Evolutionary conservation across 2,797 vertebrate genomes (phyloP).

Genomic region (Anguilla megastoma): DNA sequence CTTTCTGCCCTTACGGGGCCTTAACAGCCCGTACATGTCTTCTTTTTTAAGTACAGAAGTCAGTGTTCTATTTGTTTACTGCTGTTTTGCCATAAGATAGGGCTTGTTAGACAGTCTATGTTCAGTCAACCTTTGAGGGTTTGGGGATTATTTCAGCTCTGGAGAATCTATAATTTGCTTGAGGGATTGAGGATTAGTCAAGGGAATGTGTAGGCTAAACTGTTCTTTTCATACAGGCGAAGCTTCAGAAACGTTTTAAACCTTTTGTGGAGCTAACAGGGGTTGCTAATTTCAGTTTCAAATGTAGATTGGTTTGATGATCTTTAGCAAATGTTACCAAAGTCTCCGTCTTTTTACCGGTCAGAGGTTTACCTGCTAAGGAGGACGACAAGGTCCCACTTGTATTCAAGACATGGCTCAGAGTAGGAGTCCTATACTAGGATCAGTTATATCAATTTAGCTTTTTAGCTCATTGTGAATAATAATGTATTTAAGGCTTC

Average conservation of each 20-base stretch:
- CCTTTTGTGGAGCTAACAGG: background rate
- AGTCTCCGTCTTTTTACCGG: background rate
- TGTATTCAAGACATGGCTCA: too few species aligned
- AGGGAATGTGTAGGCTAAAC: background rate
- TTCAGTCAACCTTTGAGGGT: background rate
- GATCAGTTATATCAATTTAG: too few species aligned
- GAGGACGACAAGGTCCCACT: background rate
- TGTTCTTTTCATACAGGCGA: background rate
- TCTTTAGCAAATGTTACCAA: background rate
- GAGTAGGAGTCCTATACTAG: too few species aligned
- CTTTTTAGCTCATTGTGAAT: background rate
- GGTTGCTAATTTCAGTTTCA: background rate
- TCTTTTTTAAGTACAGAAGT: background rate
- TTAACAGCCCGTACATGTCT: background rate
- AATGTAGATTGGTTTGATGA: background rate
- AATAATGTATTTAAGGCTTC: background rate
- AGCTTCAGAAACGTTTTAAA: background rate
- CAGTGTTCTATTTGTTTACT: background rate
- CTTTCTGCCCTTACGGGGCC: background rate
- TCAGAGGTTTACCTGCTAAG: background rate
- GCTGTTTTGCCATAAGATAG: background rate
- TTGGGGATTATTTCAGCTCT: background rate
- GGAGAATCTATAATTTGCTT: background rate
- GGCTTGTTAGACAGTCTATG: background rate
- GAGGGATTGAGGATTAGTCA: constrained; percentile 10